Conservation (phyloP, 2,797 vertebrate genomes). For the Protonibea diacanthus region DNA sequence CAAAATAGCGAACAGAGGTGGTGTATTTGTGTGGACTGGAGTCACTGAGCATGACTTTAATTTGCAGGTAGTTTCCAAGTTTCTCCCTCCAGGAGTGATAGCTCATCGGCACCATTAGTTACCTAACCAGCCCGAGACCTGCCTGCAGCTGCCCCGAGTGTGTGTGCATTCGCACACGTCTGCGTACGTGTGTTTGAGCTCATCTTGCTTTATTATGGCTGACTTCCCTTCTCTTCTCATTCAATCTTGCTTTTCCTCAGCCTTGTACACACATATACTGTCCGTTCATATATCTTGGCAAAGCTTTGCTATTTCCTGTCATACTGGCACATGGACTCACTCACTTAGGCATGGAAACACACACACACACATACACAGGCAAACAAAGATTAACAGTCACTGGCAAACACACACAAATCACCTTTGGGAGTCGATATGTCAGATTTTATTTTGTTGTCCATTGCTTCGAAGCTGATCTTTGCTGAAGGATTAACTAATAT, state of each 20-base stretch:
- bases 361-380: not conserved
- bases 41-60: slow-evolving; percentile 79
- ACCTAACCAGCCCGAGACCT: slow-evolving; percentile 81
- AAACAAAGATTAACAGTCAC: slow-evolving; percentile 46
- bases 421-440: slow-evolving; percentile 64
- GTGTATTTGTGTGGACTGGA: slow-evolving; percentile 63
- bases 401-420: slow-evolving; percentile 56
- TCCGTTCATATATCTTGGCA: slow-evolving; percentile 26
- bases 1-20: slow-evolving; percentile 34
- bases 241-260: slow-evolving; percentile 57
- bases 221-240: slow-evolving; percentile 65
- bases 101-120: slow-evolving; percentile 80
- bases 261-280: slow-evolving; percentile 32
- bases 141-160: slow-evolving; percentile 58
- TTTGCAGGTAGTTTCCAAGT: slow-evolving; percentile 79
- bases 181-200: slow-evolving; percentile 38
- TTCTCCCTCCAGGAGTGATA: slow-evolving; percentile 77
- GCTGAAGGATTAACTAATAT: slow-evolving; percentile 77
- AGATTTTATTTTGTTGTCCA: slow-evolving; percentile 67
- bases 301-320: slow-evolving; percentile 28
- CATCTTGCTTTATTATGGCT: slow-evolving; percentile 67
- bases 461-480: slow-evolving; percentile 71
- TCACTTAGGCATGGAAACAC: slow-evolving; percentile 13
- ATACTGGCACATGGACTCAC: not conserved
- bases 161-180: slow-evolving; percentile 11